Percentiles rank a stretch among this genome's conserved stretches.
phyloP scores from a whole-genome alignment of 2,888 invertebrate species.

The Nudaria mundana region DNA sequence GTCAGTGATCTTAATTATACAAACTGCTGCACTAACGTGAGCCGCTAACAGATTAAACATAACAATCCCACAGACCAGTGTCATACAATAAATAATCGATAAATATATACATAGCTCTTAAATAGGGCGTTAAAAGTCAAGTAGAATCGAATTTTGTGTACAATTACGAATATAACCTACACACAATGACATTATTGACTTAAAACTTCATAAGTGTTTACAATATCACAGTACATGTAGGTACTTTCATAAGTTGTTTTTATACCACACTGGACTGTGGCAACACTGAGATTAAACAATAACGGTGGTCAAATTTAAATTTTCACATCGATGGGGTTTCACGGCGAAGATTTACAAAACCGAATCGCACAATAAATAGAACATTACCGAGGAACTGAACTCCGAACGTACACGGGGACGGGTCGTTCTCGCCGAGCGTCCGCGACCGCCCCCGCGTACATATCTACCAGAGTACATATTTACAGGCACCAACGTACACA shows the following conservation, averaged over 20 bases:
- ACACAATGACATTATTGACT: too few species aligned
- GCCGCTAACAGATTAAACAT: constrained; percentile 50
- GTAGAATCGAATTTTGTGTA: too few species aligned
- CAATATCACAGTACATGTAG: too few species aligned
- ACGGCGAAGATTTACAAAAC: constrained; percentile 28
- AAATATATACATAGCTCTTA: too few species aligned
- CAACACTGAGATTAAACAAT: constrained; percentile 67
- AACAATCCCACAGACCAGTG: too few species aligned
- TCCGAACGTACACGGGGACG: constrained; percentile 23
- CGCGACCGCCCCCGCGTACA: too few species aligned
- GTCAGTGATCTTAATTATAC: constrained; percentile 20
- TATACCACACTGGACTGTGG: too few species aligned
- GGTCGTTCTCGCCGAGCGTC: constrained; percentile 11
- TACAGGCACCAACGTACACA: constrained; percentile 25
- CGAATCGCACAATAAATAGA: constrained; percentile 33
- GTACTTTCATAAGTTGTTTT: too few species aligned
- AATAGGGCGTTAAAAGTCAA: too few species aligned
- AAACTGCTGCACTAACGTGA: constrained; percentile 35
- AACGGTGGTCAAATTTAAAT: constrained; percentile 54
- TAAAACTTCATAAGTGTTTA: too few species aligned
- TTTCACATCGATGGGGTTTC: constrained; percentile 41
- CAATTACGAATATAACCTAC: too few species aligned
- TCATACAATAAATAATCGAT: too few species aligned
- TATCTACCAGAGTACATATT: constrained; percentile 29
- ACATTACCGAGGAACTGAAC: constrained; percentile 55